Base-by-base conservation (phyloP, 2,888 invertebrate species). In the Toxonevra muliebris region DNA sequence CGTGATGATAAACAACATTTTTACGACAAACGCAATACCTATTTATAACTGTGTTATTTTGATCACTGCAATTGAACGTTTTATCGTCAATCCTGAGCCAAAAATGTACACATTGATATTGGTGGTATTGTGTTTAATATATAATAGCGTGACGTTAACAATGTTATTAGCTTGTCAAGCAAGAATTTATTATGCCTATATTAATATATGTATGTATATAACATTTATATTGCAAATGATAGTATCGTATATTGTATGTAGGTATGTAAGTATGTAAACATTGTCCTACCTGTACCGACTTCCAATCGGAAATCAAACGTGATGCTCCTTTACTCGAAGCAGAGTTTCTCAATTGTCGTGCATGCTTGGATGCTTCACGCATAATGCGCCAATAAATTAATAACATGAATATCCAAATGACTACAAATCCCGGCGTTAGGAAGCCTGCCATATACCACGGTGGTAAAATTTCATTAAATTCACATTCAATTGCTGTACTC, bases 341-440 rank as follows among this genome's bases (percentile, higher is more conserved):
- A 10, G 87, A 83, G 20, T 87, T 87, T 53, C 91, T 88, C 83
- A 92, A 86, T 70, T 92, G 87, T 73, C 89, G 88, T 19, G 90
- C 90, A 81, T 93, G 93, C 75, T 89, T 90, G 5, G 89, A 88
- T 1, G 93, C 93, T 82, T 93, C 93, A 43, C 89, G 87, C 90
- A 92, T 93, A 78, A 94, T 94, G 76, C 91, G 88, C 88, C 90
- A 90, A 84, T 94, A 93, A 67, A 93, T 86, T 59, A 91, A 82
- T 74, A 92, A 87, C 91, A 93, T 92, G 74, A 89, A 89, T 75
- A 90, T 82, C 93, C 93, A 93, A 71, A 92, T 89, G 52, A 91
- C 85, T 0, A 89, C 87, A 80, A 93, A 92, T 83, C 91, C 89
- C 0, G 93, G 93, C 55, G 90, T 90, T 72, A 93, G 85, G 20